A percentile compares a stretch with the other conserved stretches of the same genome.
phyloP scores from a whole-genome alignment of 2,113 vertebrate genomes.

The Xenopus borealis region DNA sequence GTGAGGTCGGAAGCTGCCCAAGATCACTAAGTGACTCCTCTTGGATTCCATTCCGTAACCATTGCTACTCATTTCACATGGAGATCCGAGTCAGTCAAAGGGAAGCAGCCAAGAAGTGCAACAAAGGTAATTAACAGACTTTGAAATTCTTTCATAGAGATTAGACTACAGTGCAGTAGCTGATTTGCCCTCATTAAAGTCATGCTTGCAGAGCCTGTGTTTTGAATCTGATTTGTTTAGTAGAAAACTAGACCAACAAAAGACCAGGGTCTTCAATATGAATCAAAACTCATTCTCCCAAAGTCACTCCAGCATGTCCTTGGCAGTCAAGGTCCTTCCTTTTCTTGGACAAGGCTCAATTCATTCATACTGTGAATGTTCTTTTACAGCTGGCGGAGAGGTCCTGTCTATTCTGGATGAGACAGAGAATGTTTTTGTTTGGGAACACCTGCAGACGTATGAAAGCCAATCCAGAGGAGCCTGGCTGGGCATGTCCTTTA shows the following conservation, averaged over 20 bases:
- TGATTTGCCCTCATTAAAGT: no score
- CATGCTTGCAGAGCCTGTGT: no score
- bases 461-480: conserved; percentile 80
- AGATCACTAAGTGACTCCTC: conserved; percentile 73
- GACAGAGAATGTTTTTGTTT: conserved; percentile 87
- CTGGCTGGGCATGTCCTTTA: conserved; percentile 92
- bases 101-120: conserved; percentile 78
- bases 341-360: no score
- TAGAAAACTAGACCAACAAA: no score
- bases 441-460: conserved; percentile 88
- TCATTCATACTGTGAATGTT: background rate
- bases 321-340: no score
- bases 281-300: no score
- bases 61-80: conserved; percentile 94
- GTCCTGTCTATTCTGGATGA: conserved; percentile 90
- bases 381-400: conserved; percentile 73
- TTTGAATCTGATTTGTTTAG: no score
- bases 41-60: conserved; percentile 90
- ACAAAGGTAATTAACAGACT: conserved; percentile 68
- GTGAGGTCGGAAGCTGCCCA: conserved; percentile 79
- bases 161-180: no score
- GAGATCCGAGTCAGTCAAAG: conserved; percentile 78
- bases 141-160: no score
- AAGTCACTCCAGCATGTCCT: no score
- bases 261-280: no score